phyloP scores from a whole-genome alignment of 1,140 invertebrate genomes.

The Mya arenaria region DNA sequence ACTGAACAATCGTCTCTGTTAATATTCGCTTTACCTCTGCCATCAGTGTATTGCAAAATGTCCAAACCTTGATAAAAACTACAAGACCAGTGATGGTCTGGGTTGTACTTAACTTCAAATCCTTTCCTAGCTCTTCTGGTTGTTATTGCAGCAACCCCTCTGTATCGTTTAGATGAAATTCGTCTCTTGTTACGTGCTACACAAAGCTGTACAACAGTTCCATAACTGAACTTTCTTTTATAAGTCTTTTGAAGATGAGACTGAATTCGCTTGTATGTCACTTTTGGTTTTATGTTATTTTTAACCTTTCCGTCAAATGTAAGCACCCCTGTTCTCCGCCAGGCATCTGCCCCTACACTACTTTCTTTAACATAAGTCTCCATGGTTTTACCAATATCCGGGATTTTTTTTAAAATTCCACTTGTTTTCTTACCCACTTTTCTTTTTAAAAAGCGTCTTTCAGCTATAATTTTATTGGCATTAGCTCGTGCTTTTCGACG shows the following conservation, averaged over 20 bases:
- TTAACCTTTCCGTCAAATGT: conserved; percentile 2
- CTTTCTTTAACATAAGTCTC: not conserved
- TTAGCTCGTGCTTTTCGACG: conserved; percentile 9
- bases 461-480: not conserved
- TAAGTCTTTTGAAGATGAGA: not conserved
- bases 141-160: conserved; percentile 1
- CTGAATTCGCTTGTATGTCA: not conserved
- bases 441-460: not conserved
- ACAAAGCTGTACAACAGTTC: not conserved
- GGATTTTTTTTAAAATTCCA: not conserved
- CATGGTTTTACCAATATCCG: conserved; percentile 5
- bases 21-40: not conserved
- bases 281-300: conserved; percentile 13
- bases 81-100: conserved; percentile 8
- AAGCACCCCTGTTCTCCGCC: conserved; percentile 1
- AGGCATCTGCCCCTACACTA: conserved; percentile 7
- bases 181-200: not conserved
- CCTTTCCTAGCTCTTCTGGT: not conserved
- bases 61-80: not conserved
- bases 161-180: not conserved
- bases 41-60: conserved; percentile 10
- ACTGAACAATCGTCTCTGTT: conserved; percentile 2
- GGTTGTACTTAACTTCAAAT: conserved; percentile 2
- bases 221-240: conserved; percentile 7
- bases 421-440: not conserved